Conservation (phyloP, 2,113 vertebrate species). For the Epinephelus lanceolatus region DNA sequence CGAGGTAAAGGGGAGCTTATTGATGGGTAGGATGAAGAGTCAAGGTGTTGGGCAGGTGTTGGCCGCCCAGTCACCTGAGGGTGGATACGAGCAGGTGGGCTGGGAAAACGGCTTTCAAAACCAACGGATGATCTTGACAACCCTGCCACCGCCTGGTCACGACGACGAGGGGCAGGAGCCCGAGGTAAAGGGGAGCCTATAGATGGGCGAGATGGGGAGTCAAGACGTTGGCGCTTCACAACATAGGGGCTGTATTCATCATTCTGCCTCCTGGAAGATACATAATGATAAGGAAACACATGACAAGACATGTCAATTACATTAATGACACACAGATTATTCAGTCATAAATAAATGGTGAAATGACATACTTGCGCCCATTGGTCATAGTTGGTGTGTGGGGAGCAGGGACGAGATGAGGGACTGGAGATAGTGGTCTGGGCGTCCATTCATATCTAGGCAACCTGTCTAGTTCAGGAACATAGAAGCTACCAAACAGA, state of each 20-base stretch:
- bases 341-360: not conserved
- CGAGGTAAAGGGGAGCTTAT: constrained; percentile 23
- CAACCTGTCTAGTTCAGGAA: constrained; percentile 39
- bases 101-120: constrained; percentile 47
- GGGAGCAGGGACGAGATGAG: not conserved
- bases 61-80: constrained; percentile 34
- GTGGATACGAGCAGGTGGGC: constrained; percentile 20
- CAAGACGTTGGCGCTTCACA: constrained; percentile 88
- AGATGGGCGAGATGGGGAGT: constrained; percentile 72
- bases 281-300: not conserved
- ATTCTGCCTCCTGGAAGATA: constrained; percentile 86
- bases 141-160: constrained; percentile 26
- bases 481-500: constrained; percentile 56
- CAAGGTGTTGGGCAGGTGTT: constrained; percentile 80
- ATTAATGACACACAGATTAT: constrained; percentile 11
- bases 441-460: constrained; percentile 72
- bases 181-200: constrained; percentile 22
- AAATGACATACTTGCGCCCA: constrained; percentile 71
- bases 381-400: constrained; percentile 19
- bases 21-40: constrained; percentile 71
- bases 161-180: not conserved
- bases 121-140: constrained; percentile 44
- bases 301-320: not conserved
- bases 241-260: constrained; percentile 75
- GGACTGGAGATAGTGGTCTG: not conserved